Conservation (phyloP, 2,113 vertebrate genomes). For the Perca flavescens region DNA sequence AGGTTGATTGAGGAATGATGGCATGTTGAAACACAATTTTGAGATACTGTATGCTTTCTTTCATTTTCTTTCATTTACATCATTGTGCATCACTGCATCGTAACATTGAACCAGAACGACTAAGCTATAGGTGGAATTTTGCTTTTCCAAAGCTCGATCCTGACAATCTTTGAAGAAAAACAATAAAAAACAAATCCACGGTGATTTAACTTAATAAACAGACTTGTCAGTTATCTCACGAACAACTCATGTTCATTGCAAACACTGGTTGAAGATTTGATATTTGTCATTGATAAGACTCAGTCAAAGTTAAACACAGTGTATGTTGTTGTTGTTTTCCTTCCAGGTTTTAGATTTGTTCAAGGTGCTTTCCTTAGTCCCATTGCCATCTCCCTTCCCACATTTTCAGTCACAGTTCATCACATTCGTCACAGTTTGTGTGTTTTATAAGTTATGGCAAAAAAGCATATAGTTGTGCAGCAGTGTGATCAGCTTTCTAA, state of each 20-base stretch:
- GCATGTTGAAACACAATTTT: neutral
- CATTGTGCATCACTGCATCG: neutral
- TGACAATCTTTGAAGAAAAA: conserved; percentile 9
- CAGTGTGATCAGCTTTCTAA: conserved; percentile 63
- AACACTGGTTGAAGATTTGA: conserved; percentile 36
- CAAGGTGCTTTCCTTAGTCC: conserved; percentile 7
- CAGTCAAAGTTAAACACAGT: neutral
- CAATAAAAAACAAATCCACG: neutral
- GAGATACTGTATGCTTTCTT: neutral
- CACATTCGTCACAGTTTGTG: neutral
- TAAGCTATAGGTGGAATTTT: neutral
- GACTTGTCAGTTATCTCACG: conserved; percentile 35
- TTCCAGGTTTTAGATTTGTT: conserved; percentile 28
- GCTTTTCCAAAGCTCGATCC: conserved; percentile 19
- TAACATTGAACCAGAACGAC: conserved; percentile 6
- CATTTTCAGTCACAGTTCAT: neutral
- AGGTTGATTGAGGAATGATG: neutral
- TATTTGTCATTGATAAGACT: conserved; percentile 31
- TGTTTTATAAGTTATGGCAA: conserved; percentile 44
- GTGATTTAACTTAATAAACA: conserved; percentile 42
- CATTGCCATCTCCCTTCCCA: neutral
- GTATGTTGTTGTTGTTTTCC: conserved; percentile 20
- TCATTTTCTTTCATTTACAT: conserved; percentile 26
- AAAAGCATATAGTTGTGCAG: conserved; percentile 47
- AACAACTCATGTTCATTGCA: conserved; percentile 42